Evolutionary conservation across 1,140 invertebrate species (phyloP), one percentile per base, ranked within the genome.

Genomic region (Drosophila navojoa): DNA sequence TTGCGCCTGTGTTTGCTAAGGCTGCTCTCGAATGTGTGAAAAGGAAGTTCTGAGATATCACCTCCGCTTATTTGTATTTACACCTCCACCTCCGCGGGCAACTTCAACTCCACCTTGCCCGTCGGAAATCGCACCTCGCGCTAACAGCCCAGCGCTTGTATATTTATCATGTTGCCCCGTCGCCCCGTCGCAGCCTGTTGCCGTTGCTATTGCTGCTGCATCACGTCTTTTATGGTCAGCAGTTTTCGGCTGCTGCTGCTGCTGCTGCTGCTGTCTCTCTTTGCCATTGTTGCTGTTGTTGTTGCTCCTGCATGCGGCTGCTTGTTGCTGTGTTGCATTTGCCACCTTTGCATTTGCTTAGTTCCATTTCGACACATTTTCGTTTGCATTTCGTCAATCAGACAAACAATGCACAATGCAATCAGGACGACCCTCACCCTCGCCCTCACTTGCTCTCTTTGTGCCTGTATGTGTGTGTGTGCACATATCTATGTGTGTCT

Each of bases 11-110:
- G 55, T 89, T 82, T 89, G 84, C 77, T 84, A 79, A 82, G 82
- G 79, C 73, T 89, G 79, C 75, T 74, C 68, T 82, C 63, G 77
- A 79, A 89, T 89, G 85, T 89, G 84, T 89, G 84, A 89, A 89
- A 89, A 89, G 85, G 84, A 89, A 89, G 84, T 89, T 89, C 77
- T 89, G 73, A 89, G 79, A 89, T 89, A 89, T 89, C 84, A 89
- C 84, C 84, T 89, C 84, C 84, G 79, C 84, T 89, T 89, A 89
- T 89, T 89, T 89, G 84, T 89, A 89, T 89, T 85, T 84, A 89
- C 84, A 89, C 84, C 84, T 89, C 81, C 68, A 78, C 70, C 79
- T 62, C 61, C 69, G 25, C 44, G 19, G n/a, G 52, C 40, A 54
- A 19, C 42, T 11, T 19, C 42, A 53, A 44, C 57, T 52, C 40